Conservation (phyloP, 2,797 vertebrate species). For the Lophura swinhoii region DNA sequence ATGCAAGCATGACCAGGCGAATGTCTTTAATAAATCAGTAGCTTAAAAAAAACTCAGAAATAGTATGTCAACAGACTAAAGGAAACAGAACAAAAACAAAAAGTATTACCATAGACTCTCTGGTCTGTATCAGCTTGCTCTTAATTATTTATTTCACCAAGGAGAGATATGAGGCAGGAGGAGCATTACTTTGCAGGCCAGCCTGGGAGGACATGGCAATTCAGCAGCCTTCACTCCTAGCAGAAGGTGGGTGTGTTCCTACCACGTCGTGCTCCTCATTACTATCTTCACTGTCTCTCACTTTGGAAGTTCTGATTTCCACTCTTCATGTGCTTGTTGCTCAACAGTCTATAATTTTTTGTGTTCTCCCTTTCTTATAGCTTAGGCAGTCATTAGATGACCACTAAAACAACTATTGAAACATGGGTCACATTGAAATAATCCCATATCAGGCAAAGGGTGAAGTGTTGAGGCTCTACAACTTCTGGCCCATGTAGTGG, state of each 20-base stretch:
- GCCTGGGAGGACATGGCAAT: not conserved
- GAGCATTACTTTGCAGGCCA: fast-evolving
- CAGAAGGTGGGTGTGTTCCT: not conserved
- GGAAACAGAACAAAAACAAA: not conserved
- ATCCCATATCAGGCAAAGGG: no score
- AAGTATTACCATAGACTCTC: not conserved
- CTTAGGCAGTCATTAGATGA: not conserved
- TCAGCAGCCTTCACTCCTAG: not conserved
- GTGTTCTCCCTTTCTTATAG: not conserved
- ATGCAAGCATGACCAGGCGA: not conserved
- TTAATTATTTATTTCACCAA: not conserved
- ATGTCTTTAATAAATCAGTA: not conserved
- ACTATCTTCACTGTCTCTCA: not conserved
- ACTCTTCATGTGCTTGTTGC: not conserved
- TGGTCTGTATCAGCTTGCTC: not conserved
- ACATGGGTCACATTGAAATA: fast-evolving
- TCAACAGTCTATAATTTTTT: not conserved
- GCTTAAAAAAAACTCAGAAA: not conserved
- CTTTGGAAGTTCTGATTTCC: not conserved
- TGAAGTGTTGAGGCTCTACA: not conserved
- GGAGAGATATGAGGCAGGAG: not conserved
- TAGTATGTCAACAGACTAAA: not conserved
- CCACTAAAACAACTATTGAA: not conserved
- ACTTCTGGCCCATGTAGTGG: fast-evolving
- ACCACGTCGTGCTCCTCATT: fast-evolving